Base-by-base conservation (phyloP, 37 sponge, comb jelly and placozoan genomes). In the Geodia barretti region DNA sequence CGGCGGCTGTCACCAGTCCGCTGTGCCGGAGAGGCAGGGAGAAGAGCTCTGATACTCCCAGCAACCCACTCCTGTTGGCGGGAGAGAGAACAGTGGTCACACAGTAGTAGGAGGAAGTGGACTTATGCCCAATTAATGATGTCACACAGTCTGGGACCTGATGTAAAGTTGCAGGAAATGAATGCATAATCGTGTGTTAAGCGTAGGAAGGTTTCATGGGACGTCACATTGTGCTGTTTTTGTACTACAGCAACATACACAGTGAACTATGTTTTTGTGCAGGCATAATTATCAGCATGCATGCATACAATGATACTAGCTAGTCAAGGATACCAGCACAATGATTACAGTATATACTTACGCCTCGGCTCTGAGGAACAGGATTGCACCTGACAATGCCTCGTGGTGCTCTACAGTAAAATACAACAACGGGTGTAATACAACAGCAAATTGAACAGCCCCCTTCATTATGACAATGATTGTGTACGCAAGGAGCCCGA, bases 371-470 rank as follows among this genome's bases (percentile, higher is more conserved):
- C 67, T 83, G 36, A 83, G 79, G 42, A 68, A 74, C 41, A 89
- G n/a, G 24, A 89, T 61, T 36, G 84, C 75, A 68, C 90, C 43
- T 3, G 90, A 83, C 39, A 89, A 25, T 32, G 90, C 90, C 38
- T 89, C 90, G 21, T 74, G 76, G 58, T 89, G 90, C 34, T 89
- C 90, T 79, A 39, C 17, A 37, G 34, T 31, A 43, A 4, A 2
- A 64, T 14, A 32, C 36, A 38, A 78, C n/a, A n/a, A n/a, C n/a
- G n/a, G n/a, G 37, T 26, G 20, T 19, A 4, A 40, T 23, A 38
- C 39, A 54, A 24, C 7, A 9, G 68, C 23, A 11, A n/a, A n/a
- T n/a, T n/a, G n/a, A n/a, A 24, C n/a, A 76, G 3, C 39, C 59
- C 34, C 5, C 7, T 17, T 47, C 11, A 47, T 47, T 14, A 47